phyloP scores from a whole-genome alignment of 1,140 invertebrate genomes.

The Halesus radiatus region DNA sequence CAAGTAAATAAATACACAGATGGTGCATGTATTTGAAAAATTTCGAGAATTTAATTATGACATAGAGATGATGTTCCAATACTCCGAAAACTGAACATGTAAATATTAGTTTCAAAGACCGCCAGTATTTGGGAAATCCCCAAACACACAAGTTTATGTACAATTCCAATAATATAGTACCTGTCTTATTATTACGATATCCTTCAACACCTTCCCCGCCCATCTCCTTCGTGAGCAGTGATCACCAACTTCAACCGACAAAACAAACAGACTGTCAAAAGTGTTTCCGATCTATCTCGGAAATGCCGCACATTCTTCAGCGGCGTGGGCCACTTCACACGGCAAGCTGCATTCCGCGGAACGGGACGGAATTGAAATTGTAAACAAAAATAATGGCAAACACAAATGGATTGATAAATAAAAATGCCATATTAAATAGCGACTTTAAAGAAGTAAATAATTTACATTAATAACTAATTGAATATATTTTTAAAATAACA shows the following conservation, averaged over 20 bases:
- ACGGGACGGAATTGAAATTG: background rate
- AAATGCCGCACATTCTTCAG: conserved; percentile 43
- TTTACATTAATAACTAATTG: background rate
- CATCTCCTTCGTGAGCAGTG: background rate
- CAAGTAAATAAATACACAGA: no score
- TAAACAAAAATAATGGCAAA: no score
- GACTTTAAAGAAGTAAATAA: no score
- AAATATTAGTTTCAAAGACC: background rate
- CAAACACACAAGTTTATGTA: background rate
- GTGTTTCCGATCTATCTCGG: conserved; percentile 43
- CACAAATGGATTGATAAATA: no score
- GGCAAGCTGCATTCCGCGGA: background rate
- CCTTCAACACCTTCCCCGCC: background rate
- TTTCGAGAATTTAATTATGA: no score
- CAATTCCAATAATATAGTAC: background rate
- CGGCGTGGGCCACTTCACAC: conserved; percentile 14
- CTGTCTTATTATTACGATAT: background rate
- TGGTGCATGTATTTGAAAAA: no score
- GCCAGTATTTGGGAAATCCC: background rate
- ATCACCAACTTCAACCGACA: background rate
- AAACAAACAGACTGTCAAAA: conserved; percentile 18
- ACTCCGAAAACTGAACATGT: no score
- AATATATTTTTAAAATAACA: no score
- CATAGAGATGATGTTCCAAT: no score
- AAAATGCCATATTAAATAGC: no score